phyloP scores from a whole-genome alignment of 2,113 vertebrate species.

The Barbus barbus region DNA sequence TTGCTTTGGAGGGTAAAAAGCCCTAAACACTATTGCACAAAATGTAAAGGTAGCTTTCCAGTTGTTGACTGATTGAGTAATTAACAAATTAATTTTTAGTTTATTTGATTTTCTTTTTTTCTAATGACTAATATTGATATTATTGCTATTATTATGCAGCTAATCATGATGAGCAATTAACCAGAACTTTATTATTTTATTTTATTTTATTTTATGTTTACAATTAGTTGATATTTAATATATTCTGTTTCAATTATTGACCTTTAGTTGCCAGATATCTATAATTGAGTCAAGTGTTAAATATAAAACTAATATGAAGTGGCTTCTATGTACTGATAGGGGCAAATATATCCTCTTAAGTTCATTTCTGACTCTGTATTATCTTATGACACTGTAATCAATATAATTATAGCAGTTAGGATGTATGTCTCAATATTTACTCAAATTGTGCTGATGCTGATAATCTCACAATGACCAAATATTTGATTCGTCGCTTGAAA shows the following conservation, averaged over 20 bases:
- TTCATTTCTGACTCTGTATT: not conserved
- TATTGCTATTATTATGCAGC: not conserved
- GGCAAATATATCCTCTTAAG: not conserved
- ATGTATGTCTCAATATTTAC: not conserved
- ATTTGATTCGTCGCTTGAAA: not conserved
- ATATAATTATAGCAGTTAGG: not conserved
- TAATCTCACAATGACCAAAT: conserved; percentile 2
- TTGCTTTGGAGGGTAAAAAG: not conserved
- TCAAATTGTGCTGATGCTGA: not conserved
- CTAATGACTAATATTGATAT: not conserved
- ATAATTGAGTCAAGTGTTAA: not conserved
- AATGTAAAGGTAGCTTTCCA: not conserved
- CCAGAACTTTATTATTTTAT: not conserved
- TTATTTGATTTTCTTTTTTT: not conserved
- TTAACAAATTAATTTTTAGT: not conserved
- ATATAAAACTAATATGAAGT: not conserved
- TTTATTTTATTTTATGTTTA: not conserved
- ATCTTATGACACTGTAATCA: not conserved
- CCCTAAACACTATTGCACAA: not conserved
- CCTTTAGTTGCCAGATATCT: not conserved
- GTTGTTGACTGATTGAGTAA: not conserved
- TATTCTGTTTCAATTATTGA: not conserved
- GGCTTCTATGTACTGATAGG: not conserved
- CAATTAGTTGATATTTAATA: not conserved
- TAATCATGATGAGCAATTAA: not conserved